Base-by-base conservation (phyloP, 2,113 vertebrate genomes). In the Speoplatyrhinus poulsoni region DNA sequence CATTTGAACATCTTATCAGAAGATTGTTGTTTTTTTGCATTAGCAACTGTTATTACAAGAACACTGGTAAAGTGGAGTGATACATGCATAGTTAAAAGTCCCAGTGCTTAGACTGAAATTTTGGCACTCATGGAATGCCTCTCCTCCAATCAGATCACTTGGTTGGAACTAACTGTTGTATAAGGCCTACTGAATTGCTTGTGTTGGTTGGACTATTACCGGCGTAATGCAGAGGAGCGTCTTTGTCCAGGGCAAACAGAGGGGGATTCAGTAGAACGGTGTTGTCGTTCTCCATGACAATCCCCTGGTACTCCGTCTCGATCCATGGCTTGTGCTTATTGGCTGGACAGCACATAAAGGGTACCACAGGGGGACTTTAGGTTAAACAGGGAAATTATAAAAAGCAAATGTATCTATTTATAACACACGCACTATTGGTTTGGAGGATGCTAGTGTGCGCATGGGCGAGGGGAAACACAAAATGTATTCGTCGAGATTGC, bases 311-410 rank as follows among this genome's bases (percentile, higher is more conserved):
- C 81, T 98, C 96, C 0, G 97, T 96, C 86, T 99, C 98, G 46
- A 99, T 98, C 98, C 98, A 99, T 81, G 98, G 97, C 87, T 99
- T 99, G 92, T 99, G 98, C 89, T 98, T 98, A 93, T 99, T 99
- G 85, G 96, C 97, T 99, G 90, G 79, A 80, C 46, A 58, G 75
- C 70, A 74, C 75, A 85, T 77, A 76, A 68, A 76, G 60, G 75
- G 81, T 72, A 83, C 60, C 58, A 54, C 72, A 7, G 65, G 72
- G 75, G 80, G 66, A 75, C 65, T 76, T 69, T 72, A 75, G 85
- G 89, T 87, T 82, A 85, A 84, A 91, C 59, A 73, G 67, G 80
- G 84, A 84, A 87, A 89, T 91, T 88, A 85, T 63, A 64, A 75
- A 73, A 74, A 79, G 84, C 68, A 78, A 81, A 82, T 41, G 69